phyloP scores from a whole-genome alignment of 2,888 invertebrate genomes.

The Microdon myrmicae region DNA sequence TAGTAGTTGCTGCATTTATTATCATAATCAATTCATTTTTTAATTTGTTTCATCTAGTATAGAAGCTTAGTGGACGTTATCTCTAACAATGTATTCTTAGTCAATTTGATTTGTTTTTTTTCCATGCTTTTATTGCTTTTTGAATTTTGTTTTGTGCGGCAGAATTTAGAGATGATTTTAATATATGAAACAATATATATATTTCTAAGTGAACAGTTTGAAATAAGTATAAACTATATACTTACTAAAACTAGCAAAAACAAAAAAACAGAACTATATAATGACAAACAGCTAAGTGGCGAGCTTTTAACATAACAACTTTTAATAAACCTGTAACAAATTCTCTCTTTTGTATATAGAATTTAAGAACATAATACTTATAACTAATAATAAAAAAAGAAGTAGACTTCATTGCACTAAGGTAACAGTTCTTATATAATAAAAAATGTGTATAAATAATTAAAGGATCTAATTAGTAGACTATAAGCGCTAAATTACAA shows the following conservation, averaged over 20 bases:
- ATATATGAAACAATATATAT: slow-evolving; percentile 7
- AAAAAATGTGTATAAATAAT: background rate
- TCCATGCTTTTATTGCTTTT: no score
- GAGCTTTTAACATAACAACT: slow-evolving; percentile 6
- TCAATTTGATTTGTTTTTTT: no score
- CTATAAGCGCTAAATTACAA: background rate
- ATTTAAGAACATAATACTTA: slow-evolving; percentile 11
- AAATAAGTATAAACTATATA: slow-evolving; percentile 47
- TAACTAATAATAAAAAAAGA: slow-evolving; percentile 21
- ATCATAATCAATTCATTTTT: no score
- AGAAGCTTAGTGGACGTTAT: slow-evolving; percentile 50
- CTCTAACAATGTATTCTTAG: slow-evolving; percentile 37
- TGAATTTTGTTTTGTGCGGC: slow-evolving; percentile 48
- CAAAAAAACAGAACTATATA: slow-evolving; percentile 24
- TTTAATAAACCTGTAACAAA: slow-evolving; percentile 27
- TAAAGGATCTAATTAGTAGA: slow-evolving; percentile 2
- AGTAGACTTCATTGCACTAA: slow-evolving; percentile 42
- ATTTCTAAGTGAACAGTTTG: slow-evolving; percentile 18
- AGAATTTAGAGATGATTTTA: slow-evolving; percentile 24
- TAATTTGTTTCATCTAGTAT: slow-evolving; percentile 21
- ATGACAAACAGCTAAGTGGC: slow-evolving; percentile 13
- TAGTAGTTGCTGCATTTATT: no score
- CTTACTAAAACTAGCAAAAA: slow-evolving; percentile 22
- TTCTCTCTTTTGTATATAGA: no score
- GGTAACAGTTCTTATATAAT: slow-evolving; percentile 15